Conservation (phyloP, 2,888 invertebrate genomes). For the Aphodius granarius region DNA sequence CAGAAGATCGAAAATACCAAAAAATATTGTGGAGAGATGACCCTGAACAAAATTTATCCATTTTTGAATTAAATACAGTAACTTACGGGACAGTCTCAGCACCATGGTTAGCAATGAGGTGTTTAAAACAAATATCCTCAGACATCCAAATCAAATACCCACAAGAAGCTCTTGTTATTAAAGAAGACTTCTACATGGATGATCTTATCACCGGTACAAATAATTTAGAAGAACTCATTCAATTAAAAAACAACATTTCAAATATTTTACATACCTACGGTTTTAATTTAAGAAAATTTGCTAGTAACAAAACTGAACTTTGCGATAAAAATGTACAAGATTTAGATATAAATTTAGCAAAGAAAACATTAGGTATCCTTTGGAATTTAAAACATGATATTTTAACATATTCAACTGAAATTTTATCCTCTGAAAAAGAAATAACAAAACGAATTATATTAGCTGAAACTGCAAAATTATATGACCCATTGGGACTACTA, state of each 20-base stretch:
- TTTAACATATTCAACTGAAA: conserved; percentile 4
- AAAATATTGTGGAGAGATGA: background rate
- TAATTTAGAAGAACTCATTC: background rate
- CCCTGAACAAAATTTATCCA: background rate
- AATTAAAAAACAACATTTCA: background rate
- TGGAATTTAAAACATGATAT: background rate
- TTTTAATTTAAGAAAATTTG: conserved; percentile 8
- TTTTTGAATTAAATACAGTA: too few species aligned
- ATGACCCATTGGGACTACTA: conserved; percentile 11
- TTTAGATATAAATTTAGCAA: background rate
- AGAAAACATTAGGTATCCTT: background rate
- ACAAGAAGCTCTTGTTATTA: background rate
- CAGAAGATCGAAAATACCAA: background rate
- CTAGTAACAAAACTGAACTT: background rate
- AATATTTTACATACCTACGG: background rate
- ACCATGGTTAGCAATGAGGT: conserved; percentile 13
- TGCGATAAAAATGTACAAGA: background rate
- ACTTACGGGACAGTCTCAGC: conserved; percentile 15
- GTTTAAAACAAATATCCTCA: background rate
- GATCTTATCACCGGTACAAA: conserved; percentile 16
- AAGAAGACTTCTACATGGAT: conserved; percentile 19
- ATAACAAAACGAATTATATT: background rate
- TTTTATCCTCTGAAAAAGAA: background rate
- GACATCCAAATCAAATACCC: background rate
- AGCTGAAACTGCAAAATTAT: conserved; percentile 2